Conservation (phyloP, 2,113 vertebrate species). For the Pluvianellus socialis region DNA sequence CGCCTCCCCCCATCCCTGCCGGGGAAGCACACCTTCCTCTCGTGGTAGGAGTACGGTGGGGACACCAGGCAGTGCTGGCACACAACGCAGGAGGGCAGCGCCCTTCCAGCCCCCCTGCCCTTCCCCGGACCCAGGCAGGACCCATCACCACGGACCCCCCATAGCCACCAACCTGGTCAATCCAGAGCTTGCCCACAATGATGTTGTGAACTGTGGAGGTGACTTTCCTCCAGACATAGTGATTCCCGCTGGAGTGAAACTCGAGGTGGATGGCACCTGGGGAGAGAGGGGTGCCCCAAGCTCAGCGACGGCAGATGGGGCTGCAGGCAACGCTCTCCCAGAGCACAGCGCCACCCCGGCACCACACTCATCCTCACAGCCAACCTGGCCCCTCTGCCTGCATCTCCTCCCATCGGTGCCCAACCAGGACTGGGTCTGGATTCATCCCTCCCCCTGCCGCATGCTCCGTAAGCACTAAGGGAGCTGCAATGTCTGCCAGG, state of each 20-base stretch:
- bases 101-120: neutral
- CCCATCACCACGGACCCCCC: rapidly evolving
- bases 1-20: neutral
- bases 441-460: neutral
- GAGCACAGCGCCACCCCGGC: neutral
- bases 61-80: too few species aligned
- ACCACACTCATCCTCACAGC: rapidly evolving
- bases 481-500: neutral
- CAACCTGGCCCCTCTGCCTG: neutral
- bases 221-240: slow-evolving; percentile 97
- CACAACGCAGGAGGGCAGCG: neutral
- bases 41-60: rapidly evolving
- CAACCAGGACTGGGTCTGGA: rapidly evolving
- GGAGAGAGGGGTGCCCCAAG: neutral
- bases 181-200: slow-evolving; percentile 98
- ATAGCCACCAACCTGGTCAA: slow-evolving; percentile 87
- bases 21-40: neutral
- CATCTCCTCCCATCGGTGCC: neutral
- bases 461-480: rapidly evolving
- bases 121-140: neutral
- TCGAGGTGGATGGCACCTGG: slow-evolving; percentile 94
- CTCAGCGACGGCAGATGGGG: neutral
- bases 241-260: slow-evolving; percentile 92
- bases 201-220: slow-evolving; percentile 99
- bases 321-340: neutral